Evolutionary conservation across 1,140 invertebrate species (phyloP).

Genomic region (Coelopa frigida): DNA sequence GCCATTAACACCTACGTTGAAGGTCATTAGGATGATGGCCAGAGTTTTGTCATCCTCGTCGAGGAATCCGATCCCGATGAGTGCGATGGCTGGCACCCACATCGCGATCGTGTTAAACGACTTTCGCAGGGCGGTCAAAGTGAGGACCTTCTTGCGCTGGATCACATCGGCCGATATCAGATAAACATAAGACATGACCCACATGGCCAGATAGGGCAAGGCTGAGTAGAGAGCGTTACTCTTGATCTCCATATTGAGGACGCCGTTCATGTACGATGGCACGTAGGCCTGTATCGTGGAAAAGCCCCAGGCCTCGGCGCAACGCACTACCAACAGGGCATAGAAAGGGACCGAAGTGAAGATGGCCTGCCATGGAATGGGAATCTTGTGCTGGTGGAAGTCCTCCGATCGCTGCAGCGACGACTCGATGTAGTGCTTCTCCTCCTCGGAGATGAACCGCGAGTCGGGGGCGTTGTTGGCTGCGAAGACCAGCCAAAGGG

Average conservation of each 20-base stretch:
- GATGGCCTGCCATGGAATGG: slow-evolving; percentile 64
- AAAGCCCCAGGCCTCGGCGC: slow-evolving; percentile 90
- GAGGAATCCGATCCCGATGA: slow-evolving; percentile 58
- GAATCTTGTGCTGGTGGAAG: not conserved
- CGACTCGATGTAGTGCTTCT: slow-evolving; percentile 54
- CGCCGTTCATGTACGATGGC: slow-evolving; percentile 80
- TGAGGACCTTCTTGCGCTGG: slow-evolving; percentile 50
- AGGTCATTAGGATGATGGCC: slow-evolving; percentile 55
- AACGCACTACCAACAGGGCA: slow-evolving; percentile 76
- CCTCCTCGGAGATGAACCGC: slow-evolving; percentile 50
- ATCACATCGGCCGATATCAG: slow-evolving; percentile 49
- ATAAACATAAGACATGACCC: slow-evolving; percentile 56
- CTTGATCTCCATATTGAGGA: slow-evolving; percentile 70
- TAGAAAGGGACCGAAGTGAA: slow-evolving; percentile 68
- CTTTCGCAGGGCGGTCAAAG: slow-evolving; percentile 55
- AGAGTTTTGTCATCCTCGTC: slow-evolving; percentile 44
- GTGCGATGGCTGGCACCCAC: slow-evolving; percentile 54
- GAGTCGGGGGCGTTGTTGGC: slow-evolving; percentile 59
- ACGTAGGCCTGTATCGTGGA: slow-evolving; percentile 89
- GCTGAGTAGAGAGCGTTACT: slow-evolving; percentile 67
- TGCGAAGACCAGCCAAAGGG: slow-evolving; percentile 56
- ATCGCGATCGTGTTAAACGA: slow-evolving; percentile 59
- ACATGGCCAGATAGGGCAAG: slow-evolving; percentile 72
- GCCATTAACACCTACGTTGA: slow-evolving; percentile 71
- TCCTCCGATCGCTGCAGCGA: slow-evolving; percentile 1